Base-by-base conservation (phyloP, 1,140 invertebrate species). In the Aphaenogaster rudis region DNA sequence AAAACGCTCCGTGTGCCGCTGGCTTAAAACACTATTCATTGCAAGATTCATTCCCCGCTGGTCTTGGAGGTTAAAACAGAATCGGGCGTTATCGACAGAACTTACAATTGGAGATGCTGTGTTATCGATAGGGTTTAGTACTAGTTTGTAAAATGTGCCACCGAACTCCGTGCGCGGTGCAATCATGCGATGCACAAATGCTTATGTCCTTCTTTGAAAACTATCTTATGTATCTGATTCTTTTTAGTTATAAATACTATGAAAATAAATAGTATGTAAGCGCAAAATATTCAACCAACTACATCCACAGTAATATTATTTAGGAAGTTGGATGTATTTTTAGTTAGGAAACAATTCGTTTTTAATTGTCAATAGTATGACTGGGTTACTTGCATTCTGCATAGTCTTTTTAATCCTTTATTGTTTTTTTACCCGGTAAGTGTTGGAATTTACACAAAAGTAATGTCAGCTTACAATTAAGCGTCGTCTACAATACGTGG, bases 361-460 rank as follows among this genome's bases (percentile, higher is more conserved):
- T 66, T 28, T 39, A 80, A 80, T 21, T 52, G 28, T 69, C 6
- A 76, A 36, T 39, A 86, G 66, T 81, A 95, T 95, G 94, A 94
- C 91, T 69, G 92, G 93, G 39, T 93, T 96, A 93, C 48, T 94
- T 79, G 93, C 92, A 28, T 92, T 93, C 88, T 93, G 93, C 80
- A 86, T 94, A 79, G 91, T 93, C 76, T 93, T 71, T 86, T 90
- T 93, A 87, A 88, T 95, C 87, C 88, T 96, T 86, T 95, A 95
- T 66, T 95, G 92, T 84, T 93, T 80, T 72, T 94, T 94, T 71
- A 94, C 94, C 48, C 94, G 94, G 94, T 95, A 92, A 94, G 90
- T 86, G 50, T 61, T 48, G 64, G 39, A 57, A 69, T 86, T 81
- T 54, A 77, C 45, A 61, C 1, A 50, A 64, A 72, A 50, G 61